phyloP scores from a whole-genome alignment of 2,797 vertebrate species.

The Xyrichtys novacula region DNA sequence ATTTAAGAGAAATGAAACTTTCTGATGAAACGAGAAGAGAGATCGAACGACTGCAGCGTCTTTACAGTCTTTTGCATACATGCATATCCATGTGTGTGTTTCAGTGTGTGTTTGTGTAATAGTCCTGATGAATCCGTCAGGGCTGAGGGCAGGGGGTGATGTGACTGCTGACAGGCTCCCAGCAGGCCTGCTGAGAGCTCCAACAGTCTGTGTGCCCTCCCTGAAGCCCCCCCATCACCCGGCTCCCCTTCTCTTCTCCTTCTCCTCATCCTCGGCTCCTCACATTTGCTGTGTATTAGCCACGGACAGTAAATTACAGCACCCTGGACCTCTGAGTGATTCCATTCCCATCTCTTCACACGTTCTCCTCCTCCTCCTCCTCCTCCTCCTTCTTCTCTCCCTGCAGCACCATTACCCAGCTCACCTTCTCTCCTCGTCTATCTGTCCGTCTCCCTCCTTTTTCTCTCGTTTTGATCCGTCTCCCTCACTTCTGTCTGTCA shows the following conservation, averaged over 20 bases:
- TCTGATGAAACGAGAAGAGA: conserved; percentile 11
- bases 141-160: conserved; percentile 82
- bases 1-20: conserved; percentile 26
- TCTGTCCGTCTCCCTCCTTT: conserved; percentile 60
- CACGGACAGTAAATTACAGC: conserved; percentile 86
- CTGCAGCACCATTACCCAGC: conserved; percentile 68
- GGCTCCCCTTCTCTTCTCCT: conserved; percentile 60
- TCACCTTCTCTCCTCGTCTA: conserved; percentile 65
- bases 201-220: conserved; percentile 73
- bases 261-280: conserved; percentile 54
- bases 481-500: conserved; percentile 79
- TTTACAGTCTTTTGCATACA: conserved; percentile 21
- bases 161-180: conserved; percentile 87
- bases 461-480: conserved; percentile 69
- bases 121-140: conserved; percentile 87
- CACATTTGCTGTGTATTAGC: conserved; percentile 89
- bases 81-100: neutral
- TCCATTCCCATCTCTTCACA: conserved; percentile 82
- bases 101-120: conserved; percentile 53
- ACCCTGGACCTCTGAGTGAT: conserved; percentile 79
- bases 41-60: conserved; percentile 21
- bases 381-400: conserved; percentile 34
- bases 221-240: conserved; percentile 46
- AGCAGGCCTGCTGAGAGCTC: conserved; percentile 87
- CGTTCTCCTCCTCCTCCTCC: conserved; percentile 41